These are phyloP conservation scores for Adineta ricciae DNA, from an alignment of 2,888 invertebrate species.

Conservation along the genomic window DNA sequence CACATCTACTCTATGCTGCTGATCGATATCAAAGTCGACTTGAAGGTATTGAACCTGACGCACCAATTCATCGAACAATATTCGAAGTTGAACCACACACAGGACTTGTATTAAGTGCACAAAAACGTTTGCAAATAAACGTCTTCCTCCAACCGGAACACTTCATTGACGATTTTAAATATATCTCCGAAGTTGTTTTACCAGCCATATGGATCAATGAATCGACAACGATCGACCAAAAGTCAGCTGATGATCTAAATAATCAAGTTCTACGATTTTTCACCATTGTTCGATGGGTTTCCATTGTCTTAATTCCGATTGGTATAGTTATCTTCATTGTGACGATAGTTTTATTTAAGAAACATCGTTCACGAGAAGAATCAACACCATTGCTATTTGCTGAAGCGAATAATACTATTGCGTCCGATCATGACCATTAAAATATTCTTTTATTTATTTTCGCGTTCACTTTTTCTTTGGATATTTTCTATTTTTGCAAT, in stretches of 20 bases:
- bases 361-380: not conserved
- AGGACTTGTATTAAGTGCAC: slow-evolving; percentile 36
- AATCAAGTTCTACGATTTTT: not conserved
- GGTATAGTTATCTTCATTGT: slow-evolving; percentile 12
- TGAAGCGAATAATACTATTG: not conserved
- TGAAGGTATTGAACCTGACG: slow-evolving; percentile 60
- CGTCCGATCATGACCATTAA: not conserved
- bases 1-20: slow-evolving; percentile 70
- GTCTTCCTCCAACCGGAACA: not conserved
- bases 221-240: slow-evolving; percentile 12
- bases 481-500: no score
- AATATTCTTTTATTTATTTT: not conserved
- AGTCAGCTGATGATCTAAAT: not conserved
- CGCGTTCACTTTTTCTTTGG: no score
- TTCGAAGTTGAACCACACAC: slow-evolving; percentile 64
- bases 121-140: slow-evolving; percentile 37
- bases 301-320: slow-evolving; percentile 13
- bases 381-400: not conserved
- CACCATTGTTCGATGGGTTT: not conserved
- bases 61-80: slow-evolving; percentile 62
- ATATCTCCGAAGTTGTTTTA: slow-evolving; percentile 22
- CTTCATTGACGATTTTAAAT: not conserved
- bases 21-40: slow-evolving; percentile 59
- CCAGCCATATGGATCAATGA: slow-evolving; percentile 15
- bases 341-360: not conserved